A percentile compares a stretch with the other conserved stretches of the same genome.
Evolutionary conservation across 1,140 invertebrate species (phyloP).

Genomic region (Anastrepha obliqua): DNA sequence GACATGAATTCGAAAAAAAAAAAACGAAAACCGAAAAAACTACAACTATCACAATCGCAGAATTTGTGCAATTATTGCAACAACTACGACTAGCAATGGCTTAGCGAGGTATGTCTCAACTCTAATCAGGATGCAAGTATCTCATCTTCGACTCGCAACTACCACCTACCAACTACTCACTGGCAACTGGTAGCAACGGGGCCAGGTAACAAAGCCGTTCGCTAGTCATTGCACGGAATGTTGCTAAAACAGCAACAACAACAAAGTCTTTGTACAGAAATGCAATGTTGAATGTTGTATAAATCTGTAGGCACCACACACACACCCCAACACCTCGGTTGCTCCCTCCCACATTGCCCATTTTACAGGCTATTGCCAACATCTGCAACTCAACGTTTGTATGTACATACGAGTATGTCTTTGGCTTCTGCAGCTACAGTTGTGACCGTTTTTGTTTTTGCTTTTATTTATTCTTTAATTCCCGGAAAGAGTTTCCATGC

Average conservation of each 20-base stretch:
- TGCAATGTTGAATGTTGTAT: not conserved
- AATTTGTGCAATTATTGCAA: slow-evolving; percentile 43
- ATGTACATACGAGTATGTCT: not conserved
- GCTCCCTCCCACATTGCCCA: slow-evolving; percentile 27
- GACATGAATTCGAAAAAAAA: not conserved
- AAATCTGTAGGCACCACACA: not conserved
- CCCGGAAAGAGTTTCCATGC: slow-evolving; percentile 13
- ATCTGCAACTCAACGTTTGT: not conserved
- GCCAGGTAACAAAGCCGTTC: slow-evolving; percentile 68
- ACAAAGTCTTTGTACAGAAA: not conserved
- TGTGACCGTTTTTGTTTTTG: not conserved
- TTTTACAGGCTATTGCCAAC: not conserved
- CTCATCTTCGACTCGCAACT: slow-evolving; percentile 72
- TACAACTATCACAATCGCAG: not conserved
- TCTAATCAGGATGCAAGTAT: slow-evolving; percentile 73
- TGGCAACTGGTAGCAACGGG: slow-evolving; percentile 64
- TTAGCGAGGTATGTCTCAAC: slow-evolving; percentile 24
- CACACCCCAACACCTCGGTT: not conserved
- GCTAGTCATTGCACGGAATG: not conserved
- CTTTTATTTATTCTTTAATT: slow-evolving; percentile 25
- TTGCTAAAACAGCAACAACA: slow-evolving; percentile 25
- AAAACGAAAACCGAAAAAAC: not conserved
- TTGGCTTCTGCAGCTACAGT: not conserved
- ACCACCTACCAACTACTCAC: slow-evolving; percentile 57
- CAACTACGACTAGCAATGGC: slow-evolving; percentile 1